Evolutionary conservation across 2,888 invertebrate genomes (phyloP), one percentile per base, ranked within the genome.

Genomic region (Cheilosia variabilis): DNA sequence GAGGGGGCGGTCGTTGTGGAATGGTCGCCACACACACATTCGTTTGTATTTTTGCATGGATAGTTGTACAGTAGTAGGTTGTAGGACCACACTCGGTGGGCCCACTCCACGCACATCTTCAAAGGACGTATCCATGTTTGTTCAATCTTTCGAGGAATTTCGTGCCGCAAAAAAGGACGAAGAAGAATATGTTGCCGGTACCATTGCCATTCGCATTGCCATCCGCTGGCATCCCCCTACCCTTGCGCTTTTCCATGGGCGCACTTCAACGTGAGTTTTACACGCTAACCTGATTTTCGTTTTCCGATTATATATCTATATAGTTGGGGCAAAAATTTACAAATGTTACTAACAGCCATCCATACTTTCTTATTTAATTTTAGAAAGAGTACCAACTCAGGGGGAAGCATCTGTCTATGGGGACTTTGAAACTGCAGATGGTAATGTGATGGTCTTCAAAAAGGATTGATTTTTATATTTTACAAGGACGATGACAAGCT

Each of bases 281-380:
- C 86, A 81, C 86, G 86, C 86, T 86, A 81, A 86, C 86, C 86
- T 86, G 86, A 86, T 86, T 86, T 86, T 81, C 86, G 71, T 86
- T 81, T 81, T 86, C 76, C 86, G 76, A 86, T 86, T 86, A 86
- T 68, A 81, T 68, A 73, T 68, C 68, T 68, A 69, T 84, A 37
- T 13, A 37, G 79, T 52, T 79, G 37, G 50, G 57, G 63, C 72
- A 68, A 66, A 73, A 68, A 73, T 83, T 62, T 53, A n/a, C 55
- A 78, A 83, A 78, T 78, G 72, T 65, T 41, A 47, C 69, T 71
- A 45, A 22, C n/a, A 65, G 55, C 31, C 31, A 69, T 60, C 77
- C 60, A 78, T n/a, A 7, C n/a, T 34, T 47, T 47, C 9, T 19
- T 19, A 47, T 47, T 47, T 47, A 34, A 13, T 34, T 57, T 31